Percentiles rank a stretch among this genome's conserved stretches.
Evolutionary conservation across 2,113 vertebrate species (phyloP).

Genomic region (Microcebus griseorufus): DNA sequence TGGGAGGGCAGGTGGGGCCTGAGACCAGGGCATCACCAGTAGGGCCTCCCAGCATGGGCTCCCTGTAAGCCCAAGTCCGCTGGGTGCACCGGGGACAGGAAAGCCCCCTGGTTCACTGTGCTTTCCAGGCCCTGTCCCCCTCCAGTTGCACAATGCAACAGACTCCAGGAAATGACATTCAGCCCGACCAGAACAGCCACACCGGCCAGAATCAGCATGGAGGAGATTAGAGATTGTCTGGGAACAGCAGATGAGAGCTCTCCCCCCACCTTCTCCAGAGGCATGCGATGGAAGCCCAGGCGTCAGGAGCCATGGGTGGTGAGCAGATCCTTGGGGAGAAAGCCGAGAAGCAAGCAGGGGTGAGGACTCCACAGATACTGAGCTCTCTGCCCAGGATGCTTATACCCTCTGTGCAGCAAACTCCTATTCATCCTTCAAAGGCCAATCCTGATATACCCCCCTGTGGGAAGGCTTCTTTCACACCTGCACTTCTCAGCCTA

Average conservation of each 20-base stretch:
- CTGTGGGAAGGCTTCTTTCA: not conserved
- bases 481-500: not conserved
- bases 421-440: not conserved
- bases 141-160: not conserved
- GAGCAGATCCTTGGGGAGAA: not conserved
- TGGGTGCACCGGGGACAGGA: not conserved
- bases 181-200: not conserved
- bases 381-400: not conserved
- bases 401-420: not conserved
- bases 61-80: too few species aligned
- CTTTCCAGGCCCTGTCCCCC: not conserved
- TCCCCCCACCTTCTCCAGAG: not conserved
- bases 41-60: not conserved
- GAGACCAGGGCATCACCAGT: too few species aligned
- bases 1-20: not conserved
- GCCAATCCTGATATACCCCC: not conserved
- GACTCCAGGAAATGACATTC: not conserved
- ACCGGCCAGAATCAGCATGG: not conserved
- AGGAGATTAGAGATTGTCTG: not conserved
- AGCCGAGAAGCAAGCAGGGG: not conserved
- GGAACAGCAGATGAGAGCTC: not conserved
- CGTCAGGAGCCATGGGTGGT: not conserved
- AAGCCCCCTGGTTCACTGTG: not conserved
- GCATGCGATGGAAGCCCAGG: not conserved
- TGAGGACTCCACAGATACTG: not conserved